Evolutionary conservation across 1,140 invertebrate species (phyloP).

Genomic region (Drosophila navojoa): DNA sequence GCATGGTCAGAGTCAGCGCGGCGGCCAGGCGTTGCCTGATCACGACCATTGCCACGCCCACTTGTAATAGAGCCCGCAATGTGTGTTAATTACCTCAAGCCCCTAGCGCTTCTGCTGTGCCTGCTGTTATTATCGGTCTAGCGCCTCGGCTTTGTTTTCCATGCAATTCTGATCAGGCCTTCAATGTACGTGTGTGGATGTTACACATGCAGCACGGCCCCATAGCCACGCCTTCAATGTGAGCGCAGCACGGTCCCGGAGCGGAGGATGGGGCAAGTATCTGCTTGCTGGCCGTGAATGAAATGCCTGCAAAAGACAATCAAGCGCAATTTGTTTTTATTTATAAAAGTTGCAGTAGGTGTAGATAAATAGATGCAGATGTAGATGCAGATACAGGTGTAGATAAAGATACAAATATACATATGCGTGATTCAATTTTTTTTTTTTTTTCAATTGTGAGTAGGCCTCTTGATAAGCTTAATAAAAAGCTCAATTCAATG

Average conservation of each 20-base stretch:
- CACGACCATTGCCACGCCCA: constrained; percentile 31
- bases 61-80: constrained; percentile 25
- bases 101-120: not conserved
- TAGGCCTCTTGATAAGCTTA: too few species aligned
- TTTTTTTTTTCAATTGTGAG: too few species aligned
- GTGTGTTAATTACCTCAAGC: constrained; percentile 29
- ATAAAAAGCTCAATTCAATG: too few species aligned
- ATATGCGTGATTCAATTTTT: too few species aligned
- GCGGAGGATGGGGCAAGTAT: not conserved
- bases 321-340: constrained; percentile 12
- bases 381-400: too few species aligned
- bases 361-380: not conserved
- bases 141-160: constrained; percentile 22
- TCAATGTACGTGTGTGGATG: not conserved
- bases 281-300: constrained; percentile 4
- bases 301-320: constrained; percentile 46
- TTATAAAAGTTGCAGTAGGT: not conserved
- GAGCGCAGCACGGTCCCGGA: not conserved
- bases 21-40: not conserved
- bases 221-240: constrained; percentile 14
- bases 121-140: not conserved
- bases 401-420: not conserved
- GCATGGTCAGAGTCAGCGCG: constrained; percentile 18
- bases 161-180: constrained; percentile 16
- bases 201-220: constrained; percentile 26